Base-by-base conservation (phyloP, 2,888 invertebrate genomes). In the Rhingia campestris region DNA sequence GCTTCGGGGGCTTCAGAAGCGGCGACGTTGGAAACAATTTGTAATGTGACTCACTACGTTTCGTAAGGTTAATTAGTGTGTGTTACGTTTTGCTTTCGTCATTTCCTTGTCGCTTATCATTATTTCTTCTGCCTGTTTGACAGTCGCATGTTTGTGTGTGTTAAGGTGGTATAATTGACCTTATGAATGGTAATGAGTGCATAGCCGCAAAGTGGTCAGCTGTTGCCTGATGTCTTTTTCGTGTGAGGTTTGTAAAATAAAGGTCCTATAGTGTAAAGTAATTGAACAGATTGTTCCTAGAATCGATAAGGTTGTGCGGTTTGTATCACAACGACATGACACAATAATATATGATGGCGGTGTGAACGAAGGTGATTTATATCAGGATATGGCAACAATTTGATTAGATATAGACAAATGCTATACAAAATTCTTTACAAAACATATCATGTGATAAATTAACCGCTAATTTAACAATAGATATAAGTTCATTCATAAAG, bases 11-110 rank as follows among this genome's bases (percentile, higher is more conserved):
- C 58, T n/a, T 53, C 51, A 63, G 73, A 49, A 39, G 39, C 14
- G 47, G 63, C 63, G 35, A 49, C 63, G 53, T 41, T 39, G 39
- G 32, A 69, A 63, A 58, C 58, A 73, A 82, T 82, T 82, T 82
- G 77, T 77, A 82, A 82, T 77, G 67, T 77, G 77, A 82, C 82
- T 82, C 82, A 77, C 69, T 82, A 73, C 77, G 35, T 56, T 53
- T 63, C 41, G 41, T 22, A 69, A 63, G 63, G 73, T 73, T 82
- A 72, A 73, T 77, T 76, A 54, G 43, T 64, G 70, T 41, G 47
- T 33, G 43, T 75, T 51, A 9, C 35, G 35, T 47, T 58, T 12
- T 61, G 41, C 43, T n/a, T 6, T 41, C 10, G 7, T 14, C 14
- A 37, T 47, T 10, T 56, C 22, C 30, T 33, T 7, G 10, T 56